A percentile compares a stretch with the other conserved stretches of the same genome.
Conservation (phyloP, 2,888 invertebrate species). For the Calephelis perditalis region DNA sequence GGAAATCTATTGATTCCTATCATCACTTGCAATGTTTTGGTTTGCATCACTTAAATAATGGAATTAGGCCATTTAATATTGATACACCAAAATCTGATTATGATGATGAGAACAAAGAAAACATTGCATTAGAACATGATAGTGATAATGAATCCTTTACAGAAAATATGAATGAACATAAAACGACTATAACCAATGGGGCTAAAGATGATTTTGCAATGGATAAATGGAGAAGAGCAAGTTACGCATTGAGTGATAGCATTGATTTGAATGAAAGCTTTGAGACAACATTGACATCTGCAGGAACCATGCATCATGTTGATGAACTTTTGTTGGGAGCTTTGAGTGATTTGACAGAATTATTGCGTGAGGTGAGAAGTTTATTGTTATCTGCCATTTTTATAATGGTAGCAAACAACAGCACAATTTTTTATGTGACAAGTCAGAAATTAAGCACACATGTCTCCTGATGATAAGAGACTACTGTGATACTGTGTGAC, state of each 20-base stretch:
- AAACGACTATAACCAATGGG: constrained; percentile 30
- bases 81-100: constrained; percentile 32
- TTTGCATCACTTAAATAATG: constrained; percentile 45
- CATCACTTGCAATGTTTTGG: constrained; percentile 77
- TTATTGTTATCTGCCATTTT: not conserved
- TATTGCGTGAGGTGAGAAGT: constrained; percentile 68
- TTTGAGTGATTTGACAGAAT: constrained; percentile 67
- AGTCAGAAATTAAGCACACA: too few species aligned
- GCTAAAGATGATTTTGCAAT: constrained; percentile 28
- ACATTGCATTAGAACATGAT: constrained; percentile 59
- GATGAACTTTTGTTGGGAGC: constrained; percentile 62
- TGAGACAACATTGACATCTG: constrained; percentile 43
- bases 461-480: not conserved
- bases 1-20: constrained; percentile 65
- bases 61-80: constrained; percentile 32
- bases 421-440: too few species aligned
- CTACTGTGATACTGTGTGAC: too few species aligned
- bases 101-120: constrained; percentile 74
- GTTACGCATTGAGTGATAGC: constrained; percentile 44
- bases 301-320: constrained; percentile 35
- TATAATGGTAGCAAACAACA: too few species aligned
- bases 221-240: constrained; percentile 53
- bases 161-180: constrained; percentile 49
- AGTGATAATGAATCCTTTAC: constrained; percentile 58
- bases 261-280: constrained; percentile 47